Percentiles rank a stretch among this genome's conserved stretches.
Evolutionary conservation across 2,797 vertebrate genomes (phyloP).

Genomic region (Pantherophis alleghaniensis): DNA sequence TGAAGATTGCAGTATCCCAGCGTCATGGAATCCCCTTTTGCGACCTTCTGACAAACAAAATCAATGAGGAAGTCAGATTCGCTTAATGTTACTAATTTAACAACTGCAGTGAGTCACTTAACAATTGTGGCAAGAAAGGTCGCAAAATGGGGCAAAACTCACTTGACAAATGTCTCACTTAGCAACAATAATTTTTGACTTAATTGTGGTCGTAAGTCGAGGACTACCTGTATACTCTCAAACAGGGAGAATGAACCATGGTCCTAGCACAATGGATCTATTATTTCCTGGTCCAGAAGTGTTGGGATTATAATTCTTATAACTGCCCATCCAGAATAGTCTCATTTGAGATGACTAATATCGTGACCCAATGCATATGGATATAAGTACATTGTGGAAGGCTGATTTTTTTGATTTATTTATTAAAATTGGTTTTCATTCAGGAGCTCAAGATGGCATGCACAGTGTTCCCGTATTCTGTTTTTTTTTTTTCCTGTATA

Average conservation of each 20-base stretch:
- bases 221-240: neutral
- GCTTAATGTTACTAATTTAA: too few relatives aligned
- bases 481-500: neutral
- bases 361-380: neutral
- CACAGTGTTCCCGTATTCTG: neutral
- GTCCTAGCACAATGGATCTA: neutral
- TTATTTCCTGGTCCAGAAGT: neutral
- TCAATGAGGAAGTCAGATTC: too few relatives aligned
- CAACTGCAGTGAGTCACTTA: too few relatives aligned
- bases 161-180: too few relatives aligned
- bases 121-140: too few relatives aligned
- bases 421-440: neutral
- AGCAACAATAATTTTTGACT: too few relatives aligned
- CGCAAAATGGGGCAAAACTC: too few relatives aligned
- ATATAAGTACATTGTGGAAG: neutral
- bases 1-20: too few relatives aligned
- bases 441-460: neutral
- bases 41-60: too few relatives aligned
- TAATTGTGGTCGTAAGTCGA: too few relatives aligned
- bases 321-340: neutral
- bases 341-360: neutral
- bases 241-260: neutral
- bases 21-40: too few relatives aligned
- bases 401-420: neutral
- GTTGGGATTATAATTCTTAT: neutral